Conservation (phyloP, 1,140 invertebrate genomes). For the Tetramorium simillimum region DNA sequence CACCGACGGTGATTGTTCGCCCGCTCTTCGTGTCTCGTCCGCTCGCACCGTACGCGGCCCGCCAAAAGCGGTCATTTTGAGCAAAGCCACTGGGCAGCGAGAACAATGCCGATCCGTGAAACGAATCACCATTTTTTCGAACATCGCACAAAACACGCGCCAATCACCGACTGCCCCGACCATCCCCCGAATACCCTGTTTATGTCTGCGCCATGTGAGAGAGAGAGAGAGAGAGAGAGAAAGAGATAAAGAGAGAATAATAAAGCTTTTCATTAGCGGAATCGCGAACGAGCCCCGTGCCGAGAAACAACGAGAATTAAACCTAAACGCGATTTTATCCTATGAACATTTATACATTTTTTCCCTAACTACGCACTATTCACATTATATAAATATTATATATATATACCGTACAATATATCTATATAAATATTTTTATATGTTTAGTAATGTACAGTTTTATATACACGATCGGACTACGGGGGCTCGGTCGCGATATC, state of each 20-base stretch:
- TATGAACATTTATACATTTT: constrained; percentile 69
- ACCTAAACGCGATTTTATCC: constrained; percentile 63
- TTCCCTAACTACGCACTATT: constrained; percentile 72
- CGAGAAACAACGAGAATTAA: constrained; percentile 72
- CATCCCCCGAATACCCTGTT: constrained; percentile 75
- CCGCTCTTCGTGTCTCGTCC: constrained; percentile 66
- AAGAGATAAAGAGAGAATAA: constrained; percentile 58
- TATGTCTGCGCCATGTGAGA: constrained; percentile 73
- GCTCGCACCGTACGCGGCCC: constrained; percentile 78
- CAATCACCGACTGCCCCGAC: neutral
- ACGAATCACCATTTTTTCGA: constrained; percentile 76
- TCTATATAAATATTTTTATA: constrained; percentile 68
- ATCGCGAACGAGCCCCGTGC: constrained; percentile 66
- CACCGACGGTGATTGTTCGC: neutral
- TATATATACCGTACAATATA: constrained; percentile 67
- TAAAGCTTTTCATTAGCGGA: constrained; percentile 31
- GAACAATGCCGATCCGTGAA: constrained; percentile 76
- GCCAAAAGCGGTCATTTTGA: constrained; percentile 84
- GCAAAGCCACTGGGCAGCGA: constrained; percentile 76
- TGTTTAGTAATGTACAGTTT: constrained; percentile 67
- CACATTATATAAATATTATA: constrained; percentile 72
- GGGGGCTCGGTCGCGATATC: constrained; percentile 19
- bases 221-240: constrained; percentile 51
- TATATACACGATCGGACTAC: constrained; percentile 59
- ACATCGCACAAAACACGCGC: constrained; percentile 49